Percentiles rank a stretch among this genome's conserved stretches.
phyloP scores from a whole-genome alignment of 2,888 invertebrate genomes.

The Lasioglossum oenotherae region DNA sequence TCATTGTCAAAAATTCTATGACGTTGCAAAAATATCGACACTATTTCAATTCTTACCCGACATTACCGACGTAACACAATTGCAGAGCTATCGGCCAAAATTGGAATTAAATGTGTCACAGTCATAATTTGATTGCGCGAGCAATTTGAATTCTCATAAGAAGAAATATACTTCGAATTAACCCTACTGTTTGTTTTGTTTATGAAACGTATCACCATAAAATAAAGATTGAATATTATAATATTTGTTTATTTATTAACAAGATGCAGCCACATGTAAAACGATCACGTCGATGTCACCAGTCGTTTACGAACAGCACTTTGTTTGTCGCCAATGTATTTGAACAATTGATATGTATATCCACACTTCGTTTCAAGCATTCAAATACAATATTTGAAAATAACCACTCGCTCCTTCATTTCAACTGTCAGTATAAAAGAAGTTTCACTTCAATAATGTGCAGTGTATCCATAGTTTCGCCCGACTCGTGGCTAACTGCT shows the following conservation, averaged over 20 bases:
- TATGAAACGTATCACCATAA: not conserved
- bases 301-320: not conserved
- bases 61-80: not conserved
- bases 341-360: too few relatives aligned
- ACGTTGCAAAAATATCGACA: not conserved
- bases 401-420: not conserved
- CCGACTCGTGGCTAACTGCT: slow-evolving; percentile 19
- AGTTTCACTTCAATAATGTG: not conserved
- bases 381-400: not conserved
- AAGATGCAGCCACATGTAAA: not conserved
- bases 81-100: not conserved
- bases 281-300: not conserved
- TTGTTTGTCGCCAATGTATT: not conserved
- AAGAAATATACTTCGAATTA: not conserved
- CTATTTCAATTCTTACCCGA: not conserved
- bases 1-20: too few relatives aligned
- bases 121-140: not conserved
- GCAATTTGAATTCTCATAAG: not conserved
- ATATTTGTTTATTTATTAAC: not conserved
- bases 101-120: too few relatives aligned
- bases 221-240: not conserved
- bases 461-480: not conserved
- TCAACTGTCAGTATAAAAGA: not conserved
- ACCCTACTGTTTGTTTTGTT: not conserved
- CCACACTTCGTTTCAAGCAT: not conserved